Conservation (phyloP, 1,140 invertebrate species). For the Oppia nitens region DNA sequence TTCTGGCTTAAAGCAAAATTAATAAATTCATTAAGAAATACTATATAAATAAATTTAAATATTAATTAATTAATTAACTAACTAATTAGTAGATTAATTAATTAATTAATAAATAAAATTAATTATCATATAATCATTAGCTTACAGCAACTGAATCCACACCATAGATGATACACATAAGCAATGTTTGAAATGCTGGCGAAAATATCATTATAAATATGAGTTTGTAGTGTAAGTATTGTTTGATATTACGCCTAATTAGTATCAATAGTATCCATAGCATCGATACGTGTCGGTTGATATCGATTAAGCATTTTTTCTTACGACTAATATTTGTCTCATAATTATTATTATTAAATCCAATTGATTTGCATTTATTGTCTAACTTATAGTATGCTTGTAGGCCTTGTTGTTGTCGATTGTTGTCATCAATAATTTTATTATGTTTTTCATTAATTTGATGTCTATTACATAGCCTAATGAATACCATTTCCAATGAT, state of each 20-base stretch:
- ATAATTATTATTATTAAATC: background rate
- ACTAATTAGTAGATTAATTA: too few species aligned
- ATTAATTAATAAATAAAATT: too few species aligned
- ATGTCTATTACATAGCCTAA: slow-evolving; percentile 5
- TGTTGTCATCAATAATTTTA: background rate
- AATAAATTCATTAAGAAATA: too few species aligned
- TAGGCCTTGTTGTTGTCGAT: too few species aligned
- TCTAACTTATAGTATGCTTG: too few species aligned
- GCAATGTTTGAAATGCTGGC: slow-evolving; percentile 3
- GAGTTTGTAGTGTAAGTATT: slow-evolving; percentile 1
- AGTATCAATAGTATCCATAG: slow-evolving; percentile 9
- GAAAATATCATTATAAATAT: slow-evolving; percentile 5
- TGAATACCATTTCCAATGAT: slow-evolving; percentile 6
- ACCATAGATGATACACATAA: slow-evolving; percentile 9
- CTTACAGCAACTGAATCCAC: slow-evolving; percentile 4
- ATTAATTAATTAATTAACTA: too few species aligned
- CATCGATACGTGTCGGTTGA: background rate
- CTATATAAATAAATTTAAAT: too few species aligned
- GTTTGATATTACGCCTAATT: slow-evolving; percentile 5
- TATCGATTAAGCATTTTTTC: background rate
- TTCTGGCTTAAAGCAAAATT: too few species aligned
- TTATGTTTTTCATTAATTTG: background rate
- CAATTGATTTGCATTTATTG: background rate
- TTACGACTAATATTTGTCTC: background rate
- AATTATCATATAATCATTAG: too few species aligned